phyloP scores from a whole-genome alignment of 92 coral and sea anemone genomes.

The Porites divaricata region DNA sequence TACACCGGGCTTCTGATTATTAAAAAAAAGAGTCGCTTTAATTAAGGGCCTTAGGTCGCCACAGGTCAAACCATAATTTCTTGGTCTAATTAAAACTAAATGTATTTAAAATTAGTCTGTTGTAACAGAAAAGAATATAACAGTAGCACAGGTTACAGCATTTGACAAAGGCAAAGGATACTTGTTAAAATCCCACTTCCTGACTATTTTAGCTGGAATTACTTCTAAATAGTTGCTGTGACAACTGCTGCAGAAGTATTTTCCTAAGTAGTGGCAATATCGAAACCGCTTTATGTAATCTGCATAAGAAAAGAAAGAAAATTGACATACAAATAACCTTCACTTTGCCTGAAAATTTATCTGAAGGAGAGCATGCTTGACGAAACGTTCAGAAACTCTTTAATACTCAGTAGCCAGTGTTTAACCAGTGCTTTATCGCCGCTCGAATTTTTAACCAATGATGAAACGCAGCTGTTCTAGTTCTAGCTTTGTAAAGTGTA shows the following conservation, averaged over 20 bases:
- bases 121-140: background rate
- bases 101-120: background rate
- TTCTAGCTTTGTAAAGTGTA: too few species aligned
- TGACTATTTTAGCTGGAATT: constrained; percentile 89
- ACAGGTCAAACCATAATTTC: too few species aligned
- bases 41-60: too few species aligned
- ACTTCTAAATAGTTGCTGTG: constrained; percentile 77
- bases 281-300: constrained; percentile 97
- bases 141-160: background rate
- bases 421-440: too few species aligned
- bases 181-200: constrained; percentile 95
- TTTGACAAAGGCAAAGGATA: constrained; percentile 77
- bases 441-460: too few species aligned
- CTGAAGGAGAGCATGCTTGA: background rate
- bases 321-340: background rate
- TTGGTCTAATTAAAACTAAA: too few species aligned
- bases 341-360: background rate
- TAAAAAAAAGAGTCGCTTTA: too few species aligned
- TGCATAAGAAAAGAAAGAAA: constrained; percentile 29
- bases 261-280: constrained; percentile 95
- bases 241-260: constrained; percentile 96
- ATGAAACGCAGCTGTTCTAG: too few species aligned
- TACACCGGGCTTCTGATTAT: too few species aligned
- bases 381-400: too few species aligned
- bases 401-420: too few species aligned